Base-by-base conservation (phyloP, 1,140 invertebrate species). In the Neocloeon triangulifer region DNA sequence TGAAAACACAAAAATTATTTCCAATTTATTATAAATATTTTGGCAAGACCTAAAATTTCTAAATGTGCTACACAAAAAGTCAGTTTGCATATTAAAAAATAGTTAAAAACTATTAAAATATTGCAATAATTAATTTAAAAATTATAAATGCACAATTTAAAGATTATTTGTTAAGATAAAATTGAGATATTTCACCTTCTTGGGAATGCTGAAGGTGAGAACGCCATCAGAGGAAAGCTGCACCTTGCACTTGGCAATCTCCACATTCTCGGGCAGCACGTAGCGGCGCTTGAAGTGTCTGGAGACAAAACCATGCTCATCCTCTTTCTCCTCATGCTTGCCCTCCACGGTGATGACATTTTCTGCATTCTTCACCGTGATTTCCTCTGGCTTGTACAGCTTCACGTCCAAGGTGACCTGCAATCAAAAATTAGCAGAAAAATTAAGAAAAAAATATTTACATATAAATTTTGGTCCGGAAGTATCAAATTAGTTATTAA, bases 361-460 rank as follows among this genome's bases (percentile, higher is more conserved):
- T 36, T 75, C 69, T 1, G 68, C 54, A 9, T 73, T 69, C 50
- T 74, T 81, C 1, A 84, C 70, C 20, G 57, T 66, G 18, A 85
- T 59, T 47, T 86, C 78, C 34, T 84, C 73, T 0, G 79, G 77
- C 36, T 64, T 61, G 49, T 80, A 84, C 39, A 78, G 70, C 30
- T 70, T 64, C 0, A 84, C 69, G 43, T 79, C 74, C 38, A 80
- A 48, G 23, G 60, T 59, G 25, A 70, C 59, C 39, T 68, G 56
- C 33, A 64, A 56, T n/a, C 18, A 16, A 37, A 37, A 12, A 16
- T 8, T 8, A 10, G 8, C 9, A 9, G 8, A 35, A 10, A 12
- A 9, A 10, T 35, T 33, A 34, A 34, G n/a, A n/a, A n/a, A n/a
- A n/a, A n/a, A n/a, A n/a, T n/a, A n/a, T n/a, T n/a, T n/a, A n/a